A percentile compares a stretch with the other conserved stretches of the same genome.
Evolutionary conservation across 2,797 vertebrate genomes (phyloP).

Genomic region (Hippopotamyrus pictus): DNA sequence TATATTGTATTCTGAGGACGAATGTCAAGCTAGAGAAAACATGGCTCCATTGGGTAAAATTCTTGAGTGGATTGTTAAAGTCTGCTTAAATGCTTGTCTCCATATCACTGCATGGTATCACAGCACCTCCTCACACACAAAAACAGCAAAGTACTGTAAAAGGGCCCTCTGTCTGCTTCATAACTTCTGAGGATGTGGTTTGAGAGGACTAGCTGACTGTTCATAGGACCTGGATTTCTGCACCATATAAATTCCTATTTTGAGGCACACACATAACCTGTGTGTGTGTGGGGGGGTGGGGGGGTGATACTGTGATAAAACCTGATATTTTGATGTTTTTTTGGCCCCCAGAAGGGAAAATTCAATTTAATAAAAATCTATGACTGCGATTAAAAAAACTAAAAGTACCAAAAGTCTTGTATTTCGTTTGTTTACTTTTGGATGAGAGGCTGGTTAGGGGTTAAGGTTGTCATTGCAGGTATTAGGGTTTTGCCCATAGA

Average conservation of each 20-base stretch:
- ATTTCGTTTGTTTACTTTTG: background rate
- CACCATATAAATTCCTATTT: background rate
- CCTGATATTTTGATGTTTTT: background rate
- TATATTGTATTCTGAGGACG: slow-evolving; percentile 8
- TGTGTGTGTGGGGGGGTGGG: background rate
- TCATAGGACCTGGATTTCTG: background rate
- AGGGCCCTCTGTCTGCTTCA: background rate
- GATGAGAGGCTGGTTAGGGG: background rate
- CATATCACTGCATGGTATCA: background rate
- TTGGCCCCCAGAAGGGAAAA: background rate
- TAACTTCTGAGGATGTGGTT: background rate
- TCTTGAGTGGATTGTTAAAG: background rate
- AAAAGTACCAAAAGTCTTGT: background rate
- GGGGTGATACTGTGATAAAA: background rate
- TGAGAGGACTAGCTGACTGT: background rate
- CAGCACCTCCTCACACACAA: background rate
- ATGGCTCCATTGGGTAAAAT: background rate
- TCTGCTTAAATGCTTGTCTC: background rate
- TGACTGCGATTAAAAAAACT: background rate
- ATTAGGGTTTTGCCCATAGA: background rate
- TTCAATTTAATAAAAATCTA: background rate
- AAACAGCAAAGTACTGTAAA: background rate
- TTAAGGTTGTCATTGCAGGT: background rate
- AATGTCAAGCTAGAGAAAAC: background rate
- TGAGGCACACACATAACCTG: background rate